Evolutionary conservation across 2,113 vertebrate genomes (phyloP).

Genomic region (Gymnarchus niloticus): DNA sequence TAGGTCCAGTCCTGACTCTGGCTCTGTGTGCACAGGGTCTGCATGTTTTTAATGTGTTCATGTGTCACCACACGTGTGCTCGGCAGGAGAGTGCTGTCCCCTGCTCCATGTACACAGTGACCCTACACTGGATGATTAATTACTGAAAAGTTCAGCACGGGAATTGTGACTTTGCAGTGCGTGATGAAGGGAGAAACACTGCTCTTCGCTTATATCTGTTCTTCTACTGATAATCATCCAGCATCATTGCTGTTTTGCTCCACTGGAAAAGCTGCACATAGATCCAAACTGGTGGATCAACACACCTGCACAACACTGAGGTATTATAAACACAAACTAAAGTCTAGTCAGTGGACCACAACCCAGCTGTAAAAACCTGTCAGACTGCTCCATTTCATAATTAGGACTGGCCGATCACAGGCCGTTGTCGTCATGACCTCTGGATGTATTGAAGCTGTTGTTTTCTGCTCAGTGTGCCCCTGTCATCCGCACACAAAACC

Average conservation of each 20-base stretch:
- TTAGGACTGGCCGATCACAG: neutral
- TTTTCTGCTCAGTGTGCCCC: neutral
- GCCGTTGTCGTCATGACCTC: neutral
- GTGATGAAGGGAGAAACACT: neutral
- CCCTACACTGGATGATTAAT: neutral
- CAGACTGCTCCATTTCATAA: neutral
- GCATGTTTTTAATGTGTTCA: too few species aligned
- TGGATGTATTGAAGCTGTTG: neutral
- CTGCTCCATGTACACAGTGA: neutral
- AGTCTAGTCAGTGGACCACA: neutral
- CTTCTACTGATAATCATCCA: neutral
- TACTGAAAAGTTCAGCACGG: neutral
- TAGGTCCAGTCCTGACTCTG: too few species aligned
- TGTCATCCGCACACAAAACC: neutral
- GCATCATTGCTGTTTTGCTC: neutral
- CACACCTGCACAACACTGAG: too few species aligned
- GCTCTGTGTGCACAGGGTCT: too few species aligned
- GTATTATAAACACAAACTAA: constrained; percentile 1
- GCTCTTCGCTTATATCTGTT: neutral
- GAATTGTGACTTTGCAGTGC: neutral
- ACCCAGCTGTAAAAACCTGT: neutral
- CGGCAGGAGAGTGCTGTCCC: too few species aligned
- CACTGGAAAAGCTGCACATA: neutral
- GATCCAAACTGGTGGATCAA: neutral
- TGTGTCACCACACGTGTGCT: too few species aligned